Evolutionary conservation across 2,113 vertebrate genomes (phyloP).

Genomic region (Mionectes macconnelli): DNA sequence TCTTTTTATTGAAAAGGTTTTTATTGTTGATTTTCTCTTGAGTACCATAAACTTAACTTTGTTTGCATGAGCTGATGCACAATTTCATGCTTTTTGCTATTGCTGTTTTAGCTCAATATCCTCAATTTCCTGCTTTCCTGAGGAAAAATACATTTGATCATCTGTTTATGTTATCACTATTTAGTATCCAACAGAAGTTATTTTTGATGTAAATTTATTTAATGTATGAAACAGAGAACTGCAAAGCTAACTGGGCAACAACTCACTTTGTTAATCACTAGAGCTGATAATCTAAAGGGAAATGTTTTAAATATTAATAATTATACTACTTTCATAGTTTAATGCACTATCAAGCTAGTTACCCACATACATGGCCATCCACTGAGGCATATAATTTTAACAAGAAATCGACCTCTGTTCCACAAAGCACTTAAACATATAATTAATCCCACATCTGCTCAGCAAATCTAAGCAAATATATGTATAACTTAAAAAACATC

Average conservation of each 20-base stretch:
- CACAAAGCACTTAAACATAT: background rate
- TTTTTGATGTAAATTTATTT: background rate
- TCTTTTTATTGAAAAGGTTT: background rate
- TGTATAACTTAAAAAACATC: background rate
- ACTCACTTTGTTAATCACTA: background rate
- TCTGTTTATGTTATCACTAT: background rate
- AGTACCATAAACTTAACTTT: background rate
- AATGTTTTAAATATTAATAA: background rate
- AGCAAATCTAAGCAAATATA: background rate
- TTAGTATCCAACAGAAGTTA: background rate
- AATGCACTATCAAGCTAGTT: background rate
- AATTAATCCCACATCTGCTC: background rate
- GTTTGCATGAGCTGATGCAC: background rate
- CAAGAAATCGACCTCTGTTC: background rate
- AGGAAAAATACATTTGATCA: background rate
- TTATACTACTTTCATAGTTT: background rate
- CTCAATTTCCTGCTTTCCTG: background rate
- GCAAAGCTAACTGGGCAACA: background rate
- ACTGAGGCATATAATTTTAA: background rate
- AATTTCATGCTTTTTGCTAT: background rate
- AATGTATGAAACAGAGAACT: background rate
- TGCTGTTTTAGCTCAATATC: background rate
- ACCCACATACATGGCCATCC: background rate
- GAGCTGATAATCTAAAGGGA: background rate
- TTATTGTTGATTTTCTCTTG: constrained; percentile 12